Evolutionary conservation across 2,888 invertebrate species (phyloP), one percentile per base, ranked within the genome.

Genomic region (Thumatha senex): DNA sequence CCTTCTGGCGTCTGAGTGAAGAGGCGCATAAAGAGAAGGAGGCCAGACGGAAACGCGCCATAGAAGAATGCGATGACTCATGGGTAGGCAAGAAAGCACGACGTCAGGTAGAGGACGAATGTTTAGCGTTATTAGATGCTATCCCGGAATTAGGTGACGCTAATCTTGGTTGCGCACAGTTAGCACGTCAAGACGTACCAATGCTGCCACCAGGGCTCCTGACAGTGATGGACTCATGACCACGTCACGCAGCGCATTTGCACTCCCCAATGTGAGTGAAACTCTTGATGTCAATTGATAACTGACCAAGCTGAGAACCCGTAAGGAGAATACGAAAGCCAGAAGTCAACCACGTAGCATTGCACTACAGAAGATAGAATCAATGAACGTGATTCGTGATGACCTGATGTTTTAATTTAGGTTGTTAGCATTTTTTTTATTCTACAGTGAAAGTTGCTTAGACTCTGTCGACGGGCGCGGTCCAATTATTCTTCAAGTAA

Each of bases 11-110:
- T 55, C 92, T 98, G 58, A 97, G 97, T 82, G 95, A 95, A 67
- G 97, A 97, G 80, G 94, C 96, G 61, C 93, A 96, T 53, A 94
- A 95, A 59, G 97, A 97, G 81, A 97, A 96, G 83, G 94, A 95
- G 78, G 93, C 92, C 44, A 74, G 92, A 60, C 72, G 87, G 54
- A 76, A 89, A 43, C 82, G 88, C 40, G 88, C 87, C 75, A 71
- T 89, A 38, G 89, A 89, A 57, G 89, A 90, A 61, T 88, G 89
- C 64, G 89, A 90, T 56, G 90, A 90, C 63, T 86, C 87, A 33
- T 86, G 89, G 89, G 89, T 86, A 41, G 89, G 88, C 2, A 90
- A 90, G 77, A 89, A 87, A 58, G 88, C 90, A n/a, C 69, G 90
- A 11, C 84, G 91, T 8, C 90, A 82, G 1, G 90, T 89, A 1